phyloP scores from a whole-genome alignment of 2,888 invertebrate species.

The Andrena trimmerana region DNA sequence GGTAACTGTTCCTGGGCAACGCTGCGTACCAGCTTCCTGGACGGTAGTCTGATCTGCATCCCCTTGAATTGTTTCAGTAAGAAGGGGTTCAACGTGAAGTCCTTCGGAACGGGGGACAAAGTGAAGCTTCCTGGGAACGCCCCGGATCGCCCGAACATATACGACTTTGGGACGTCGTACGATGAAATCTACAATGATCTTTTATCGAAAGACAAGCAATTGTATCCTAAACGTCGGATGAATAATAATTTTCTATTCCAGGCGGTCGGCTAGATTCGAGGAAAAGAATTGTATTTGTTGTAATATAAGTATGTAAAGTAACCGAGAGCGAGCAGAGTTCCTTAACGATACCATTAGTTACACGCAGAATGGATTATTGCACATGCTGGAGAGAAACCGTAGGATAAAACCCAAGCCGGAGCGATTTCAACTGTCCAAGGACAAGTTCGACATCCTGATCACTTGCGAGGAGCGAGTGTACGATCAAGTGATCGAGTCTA shows the following conservation, averaged over 20 bases:
- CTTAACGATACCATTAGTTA: slow-evolving; percentile 87
- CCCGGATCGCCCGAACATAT: slow-evolving; percentile 97
- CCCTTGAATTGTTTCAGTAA: slow-evolving; percentile 88
- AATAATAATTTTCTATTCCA: slow-evolving; percentile 30
- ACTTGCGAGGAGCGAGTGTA: slow-evolving; percentile 99
- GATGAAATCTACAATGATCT: slow-evolving; percentile 98
- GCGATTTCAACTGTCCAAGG: slow-evolving; percentile 95
- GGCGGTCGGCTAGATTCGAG: background rate
- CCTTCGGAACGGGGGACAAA: slow-evolving; percentile 97
- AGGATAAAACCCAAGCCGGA: slow-evolving; percentile 98
- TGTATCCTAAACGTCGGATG: slow-evolving; percentile 88
- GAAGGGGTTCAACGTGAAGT: slow-evolving; percentile 97
- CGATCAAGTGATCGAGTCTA: slow-evolving; percentile 98
- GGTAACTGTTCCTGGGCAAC: slow-evolving; percentile 84
- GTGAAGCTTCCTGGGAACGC: slow-evolving; percentile 98
- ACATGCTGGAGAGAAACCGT: slow-evolving; percentile 98
- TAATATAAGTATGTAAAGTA: slow-evolving; percentile 10
- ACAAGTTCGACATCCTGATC: slow-evolving; percentile 97
- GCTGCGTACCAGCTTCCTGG: background rate
- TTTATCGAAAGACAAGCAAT: slow-evolving; percentile 94
- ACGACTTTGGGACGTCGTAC: slow-evolving; percentile 98
- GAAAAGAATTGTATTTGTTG: background rate
- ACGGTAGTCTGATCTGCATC: too few species aligned
- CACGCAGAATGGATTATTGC: slow-evolving; percentile 98
- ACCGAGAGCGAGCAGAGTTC: slow-evolving; percentile 45